A percentile compares a stretch with the other conserved stretches of the same genome.
Evolutionary conservation across 2,888 invertebrate species (phyloP).

Genomic region (Zaprionus lineosus): DNA sequence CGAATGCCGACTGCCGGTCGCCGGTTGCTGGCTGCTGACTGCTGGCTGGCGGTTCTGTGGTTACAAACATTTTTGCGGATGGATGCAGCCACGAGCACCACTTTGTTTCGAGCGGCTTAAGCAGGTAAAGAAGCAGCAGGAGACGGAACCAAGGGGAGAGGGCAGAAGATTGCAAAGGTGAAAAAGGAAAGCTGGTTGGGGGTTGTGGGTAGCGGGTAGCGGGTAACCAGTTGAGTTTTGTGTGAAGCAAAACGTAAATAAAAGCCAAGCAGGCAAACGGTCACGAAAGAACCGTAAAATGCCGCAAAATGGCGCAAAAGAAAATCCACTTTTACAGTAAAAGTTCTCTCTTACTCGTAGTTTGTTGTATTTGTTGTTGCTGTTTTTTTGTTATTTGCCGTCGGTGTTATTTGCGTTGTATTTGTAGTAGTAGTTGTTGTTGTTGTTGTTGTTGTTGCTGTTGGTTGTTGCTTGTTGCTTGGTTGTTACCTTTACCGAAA

Average conservation of each 20-base stretch:
- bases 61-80: constrained; percentile 76
- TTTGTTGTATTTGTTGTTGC: constrained; percentile 15
- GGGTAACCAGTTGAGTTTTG: constrained; percentile 51
- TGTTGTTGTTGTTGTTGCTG: constrained; percentile 10
- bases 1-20: no score
- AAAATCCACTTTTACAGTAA: constrained; percentile 72
- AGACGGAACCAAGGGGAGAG: background rate
- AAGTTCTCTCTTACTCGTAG: constrained; percentile 54
- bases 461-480: constrained; percentile 17
- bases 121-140: background rate
- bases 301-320: constrained; percentile 72
- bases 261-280: constrained; percentile 53
- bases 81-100: constrained; percentile 68
- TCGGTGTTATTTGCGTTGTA: no score
- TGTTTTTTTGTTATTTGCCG: constrained; percentile 8
- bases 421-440: constrained; percentile 10
- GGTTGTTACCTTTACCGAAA: constrained; percentile 51
- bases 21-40: background rate
- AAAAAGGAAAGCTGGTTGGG: background rate
- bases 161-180: no score
- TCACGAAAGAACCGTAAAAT: constrained; percentile 66
- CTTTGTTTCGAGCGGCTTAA: constrained; percentile 57
- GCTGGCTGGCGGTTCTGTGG: constrained; percentile 36
- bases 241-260: constrained; percentile 60
- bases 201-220: background rate